Evolutionary conservation across 2,888 invertebrate genomes (phyloP).

Genomic region (Liodrosophila aerea): DNA sequence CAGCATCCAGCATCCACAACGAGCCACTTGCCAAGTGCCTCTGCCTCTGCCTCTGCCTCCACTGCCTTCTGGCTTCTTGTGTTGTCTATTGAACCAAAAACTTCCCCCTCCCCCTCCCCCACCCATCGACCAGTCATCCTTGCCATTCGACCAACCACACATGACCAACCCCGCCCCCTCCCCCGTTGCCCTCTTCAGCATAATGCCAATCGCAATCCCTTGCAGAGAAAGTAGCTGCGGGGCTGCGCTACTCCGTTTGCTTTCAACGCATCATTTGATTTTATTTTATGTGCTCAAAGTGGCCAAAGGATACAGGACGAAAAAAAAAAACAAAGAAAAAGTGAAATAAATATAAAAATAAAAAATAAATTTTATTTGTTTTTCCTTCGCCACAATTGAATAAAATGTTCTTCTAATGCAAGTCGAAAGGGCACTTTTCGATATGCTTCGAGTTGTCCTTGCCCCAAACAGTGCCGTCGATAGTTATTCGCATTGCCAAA

Average conservation of each 20-base stretch:
- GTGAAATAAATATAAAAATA: slow-evolving; percentile 49
- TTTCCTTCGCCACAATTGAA: slow-evolving; percentile 77
- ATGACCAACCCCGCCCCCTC: slow-evolving; percentile 27
- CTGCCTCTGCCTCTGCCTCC: too few relatives aligned
- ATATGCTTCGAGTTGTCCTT: slow-evolving; percentile 30
- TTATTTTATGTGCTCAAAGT: slow-evolving; percentile 77
- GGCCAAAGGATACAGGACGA: too few relatives aligned
- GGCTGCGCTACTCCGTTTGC: slow-evolving; percentile 39
- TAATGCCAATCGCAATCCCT: slow-evolving; percentile 33
- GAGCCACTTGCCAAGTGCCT: slow-evolving; percentile 26
- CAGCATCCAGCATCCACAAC: slow-evolving; percentile 13
- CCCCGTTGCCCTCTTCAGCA: background rate
- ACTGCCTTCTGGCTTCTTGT: slow-evolving; percentile 40
- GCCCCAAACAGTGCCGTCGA: slow-evolving; percentile 15
- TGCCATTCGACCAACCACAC: slow-evolving; percentile 41
- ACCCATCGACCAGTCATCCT: background rate
- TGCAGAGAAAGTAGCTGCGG: slow-evolving; percentile 57
- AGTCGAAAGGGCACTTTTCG: slow-evolving; percentile 47
- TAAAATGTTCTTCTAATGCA: slow-evolving; percentile 78
- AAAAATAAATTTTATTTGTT: slow-evolving; percentile 79
- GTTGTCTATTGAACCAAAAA: slow-evolving; percentile 74
- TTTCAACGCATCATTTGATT: slow-evolving; percentile 78
- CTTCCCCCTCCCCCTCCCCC: slow-evolving; percentile 5
- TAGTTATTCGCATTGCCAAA: slow-evolving; percentile 15
- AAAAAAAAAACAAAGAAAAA: slow-evolving; percentile 20